These are phyloP conservation scores for Cyclargus thomasi DNA, from an alignment of 1,140 invertebrate species.

Conservation along the genomic window DNA sequence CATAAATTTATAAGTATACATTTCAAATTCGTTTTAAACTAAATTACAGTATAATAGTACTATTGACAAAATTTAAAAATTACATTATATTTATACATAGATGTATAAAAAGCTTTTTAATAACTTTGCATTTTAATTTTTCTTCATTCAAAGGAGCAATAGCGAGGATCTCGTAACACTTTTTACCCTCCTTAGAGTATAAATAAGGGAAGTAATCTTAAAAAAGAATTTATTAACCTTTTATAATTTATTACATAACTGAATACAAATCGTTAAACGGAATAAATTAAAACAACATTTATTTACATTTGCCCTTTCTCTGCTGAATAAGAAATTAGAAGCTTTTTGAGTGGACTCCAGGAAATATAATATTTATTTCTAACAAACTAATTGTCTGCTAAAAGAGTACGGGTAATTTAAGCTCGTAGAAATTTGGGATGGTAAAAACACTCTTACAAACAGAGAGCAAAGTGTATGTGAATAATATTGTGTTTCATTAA, in stretches of 20 bases:
- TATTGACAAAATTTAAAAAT: no score
- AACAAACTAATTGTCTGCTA: neutral
- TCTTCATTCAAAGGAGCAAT: neutral
- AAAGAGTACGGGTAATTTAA: neutral
- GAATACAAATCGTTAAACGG: neutral
- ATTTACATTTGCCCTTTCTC: neutral
- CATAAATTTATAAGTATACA: no score
- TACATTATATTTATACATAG: neutral
- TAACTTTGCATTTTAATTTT: neutral
- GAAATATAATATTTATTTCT: neutral
- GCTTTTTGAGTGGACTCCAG: neutral
- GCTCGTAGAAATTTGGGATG: neutral
- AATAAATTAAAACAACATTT: neutral
- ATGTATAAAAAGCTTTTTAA: neutral
- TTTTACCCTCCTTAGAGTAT: neutral
- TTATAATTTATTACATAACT: neutral
- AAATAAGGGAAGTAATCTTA: neutral
- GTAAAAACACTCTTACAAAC: neutral
- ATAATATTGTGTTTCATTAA: no score
- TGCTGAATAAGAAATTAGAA: neutral
- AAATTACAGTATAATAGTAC: no score
- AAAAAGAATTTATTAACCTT: neutral
- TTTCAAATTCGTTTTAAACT: no score
- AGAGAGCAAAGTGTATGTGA: neutral
- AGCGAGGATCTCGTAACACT: neutral